Evolutionary conservation across 2,888 invertebrate species (phyloP).

Genomic region (Ypsolopha sequella): DNA sequence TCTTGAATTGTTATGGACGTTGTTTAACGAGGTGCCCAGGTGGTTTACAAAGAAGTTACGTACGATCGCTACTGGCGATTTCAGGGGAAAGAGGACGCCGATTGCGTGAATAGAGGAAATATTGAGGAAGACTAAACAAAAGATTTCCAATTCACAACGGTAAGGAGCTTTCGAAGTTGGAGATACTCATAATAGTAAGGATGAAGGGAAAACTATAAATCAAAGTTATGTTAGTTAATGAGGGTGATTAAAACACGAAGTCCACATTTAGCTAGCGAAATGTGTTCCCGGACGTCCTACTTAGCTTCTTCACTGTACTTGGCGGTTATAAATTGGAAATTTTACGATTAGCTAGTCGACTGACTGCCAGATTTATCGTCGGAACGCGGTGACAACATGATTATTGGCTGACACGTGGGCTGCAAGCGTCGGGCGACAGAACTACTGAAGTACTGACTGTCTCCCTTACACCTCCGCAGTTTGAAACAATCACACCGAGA

Average conservation of each 20-base stretch:
- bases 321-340: constrained; percentile 13
- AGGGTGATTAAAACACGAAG: background rate
- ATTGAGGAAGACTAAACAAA: no score
- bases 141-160: no score
- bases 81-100: no score
- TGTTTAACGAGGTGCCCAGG: background rate
- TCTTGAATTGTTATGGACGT: constrained; percentile 22
- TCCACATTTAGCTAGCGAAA: background rate
- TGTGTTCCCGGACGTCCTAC: background rate
- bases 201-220: no score
- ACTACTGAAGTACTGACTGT: constrained; percentile 10
- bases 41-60: background rate
- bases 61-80: background rate
- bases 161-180: no score
- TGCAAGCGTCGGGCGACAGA: constrained; percentile 13
- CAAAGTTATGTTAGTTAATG: background rate
- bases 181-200: no score
- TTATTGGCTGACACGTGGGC: constrained; percentile 36
- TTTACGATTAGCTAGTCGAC: constrained; percentile 27
- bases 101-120: no score
- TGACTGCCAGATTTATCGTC: constrained; percentile 26
- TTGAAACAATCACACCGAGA: constrained; percentile 19
- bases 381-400: constrained; percentile 30
- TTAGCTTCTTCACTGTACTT: constrained; percentile 3
- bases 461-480: constrained; percentile 23